Base-by-base conservation (phyloP, 2,797 vertebrate species). In the Coranthus polyacanthus region DNA sequence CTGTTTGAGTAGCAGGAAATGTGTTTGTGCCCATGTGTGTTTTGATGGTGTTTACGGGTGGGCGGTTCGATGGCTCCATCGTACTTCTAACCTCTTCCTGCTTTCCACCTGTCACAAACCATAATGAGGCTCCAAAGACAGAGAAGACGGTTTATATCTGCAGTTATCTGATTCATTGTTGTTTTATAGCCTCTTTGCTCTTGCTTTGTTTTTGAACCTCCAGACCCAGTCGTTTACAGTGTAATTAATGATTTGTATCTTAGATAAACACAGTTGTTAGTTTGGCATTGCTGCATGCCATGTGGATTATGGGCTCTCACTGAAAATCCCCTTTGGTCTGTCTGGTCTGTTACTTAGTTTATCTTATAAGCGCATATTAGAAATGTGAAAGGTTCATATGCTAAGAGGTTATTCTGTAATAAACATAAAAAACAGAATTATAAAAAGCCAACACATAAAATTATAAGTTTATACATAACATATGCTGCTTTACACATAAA, bases 121-220 rank as follows among this genome's bases (percentile, higher is more conserved):
- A 45, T 89, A 84, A 88, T 51, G 67, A 85, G 75, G 41, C 82
- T 73, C 70, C 73, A 20, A 59, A 67, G 77, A 72, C 77, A 13
- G 54, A 4, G 18, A 37, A 79, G 44, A 36, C 26, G 29, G 37
- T 82, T 75, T 12, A 70, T 43, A 24, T 64, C 46, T 12, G 46
- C 22, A 18, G 39, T 70, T 75, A 24, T 56, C 54, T 61, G 73
- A 75, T 71, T 85, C 45, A 50, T 73, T 32, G 73, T 39, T 32
- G 44, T 34, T 69, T 82, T 54, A 64, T 74, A 51, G 57, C 17
- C 16, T 6, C 38, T 67, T 53, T 29, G 42, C 47, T 42, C 12
- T 20, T 53, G 26, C 47, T 56, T 21, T 53, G 36, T 39, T n/a
- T 63, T 42, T 59, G 36, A 43, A 12, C 68, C 79, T 55, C 57